Evolutionary conservation across 2,888 invertebrate species (phyloP).

Genomic region (Lasioglossum leucozonium): DNA sequence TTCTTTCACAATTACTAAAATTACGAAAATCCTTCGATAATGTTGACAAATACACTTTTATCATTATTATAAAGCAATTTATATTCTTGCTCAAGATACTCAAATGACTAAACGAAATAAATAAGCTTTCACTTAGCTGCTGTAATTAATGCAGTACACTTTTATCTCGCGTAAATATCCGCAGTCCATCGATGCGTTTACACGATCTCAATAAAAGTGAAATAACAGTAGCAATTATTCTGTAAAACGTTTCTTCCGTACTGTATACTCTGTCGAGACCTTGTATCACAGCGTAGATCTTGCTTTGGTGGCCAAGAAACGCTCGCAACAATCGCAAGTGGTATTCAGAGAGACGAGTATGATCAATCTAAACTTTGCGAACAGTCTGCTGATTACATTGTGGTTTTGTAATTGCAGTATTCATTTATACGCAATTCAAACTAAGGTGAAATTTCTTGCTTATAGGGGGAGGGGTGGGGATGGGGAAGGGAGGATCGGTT

Average conservation of each 20-base stretch:
- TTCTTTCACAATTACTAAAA: too few species aligned
- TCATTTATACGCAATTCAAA: slow-evolving; percentile 57
- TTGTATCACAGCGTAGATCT: background rate
- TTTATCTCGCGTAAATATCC: background rate
- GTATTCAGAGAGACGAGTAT: slow-evolving; percentile 30
- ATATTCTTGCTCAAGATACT: background rate
- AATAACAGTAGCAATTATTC: background rate
- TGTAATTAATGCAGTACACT: background rate
- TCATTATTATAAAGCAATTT: too few species aligned
- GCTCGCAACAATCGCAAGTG: slow-evolving; percentile 38
- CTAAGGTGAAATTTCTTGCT: slow-evolving; percentile 50
- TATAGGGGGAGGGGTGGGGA: too few species aligned
- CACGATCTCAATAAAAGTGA: background rate
- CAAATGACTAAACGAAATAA: background rate
- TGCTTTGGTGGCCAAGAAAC: background rate
- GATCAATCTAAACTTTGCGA: slow-evolving; percentile 54
- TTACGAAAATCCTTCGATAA: too few species aligned
- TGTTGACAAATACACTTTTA: too few species aligned
- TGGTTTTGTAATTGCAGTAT: slow-evolving; percentile 41
- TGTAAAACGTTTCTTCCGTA: background rate
- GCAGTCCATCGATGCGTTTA: background rate
- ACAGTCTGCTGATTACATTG: slow-evolving; percentile 46
- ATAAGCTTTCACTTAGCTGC: too few species aligned
- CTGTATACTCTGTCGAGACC: background rate
- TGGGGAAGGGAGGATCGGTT: slow-evolving; percentile 37